These are phyloP conservation scores for Pseudopipra pipra DNA, from an alignment of 2,113 vertebrate species.

Conservation along the genomic window DNA sequence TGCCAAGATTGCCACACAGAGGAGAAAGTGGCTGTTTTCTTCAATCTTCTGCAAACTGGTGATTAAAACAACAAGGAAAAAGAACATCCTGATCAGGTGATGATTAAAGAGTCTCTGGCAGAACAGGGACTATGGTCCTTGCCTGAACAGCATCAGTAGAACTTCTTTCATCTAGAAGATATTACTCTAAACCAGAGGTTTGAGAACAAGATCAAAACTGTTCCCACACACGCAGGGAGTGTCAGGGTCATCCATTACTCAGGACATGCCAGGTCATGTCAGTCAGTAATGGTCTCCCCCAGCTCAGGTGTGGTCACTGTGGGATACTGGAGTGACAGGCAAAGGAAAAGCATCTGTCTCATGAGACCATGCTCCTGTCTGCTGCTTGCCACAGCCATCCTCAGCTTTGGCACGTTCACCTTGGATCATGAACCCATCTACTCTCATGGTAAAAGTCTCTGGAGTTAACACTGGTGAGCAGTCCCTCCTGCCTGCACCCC, in stretches of 20 bases:
- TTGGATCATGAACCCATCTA: not conserved
- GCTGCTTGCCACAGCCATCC: not conserved
- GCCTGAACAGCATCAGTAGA: not conserved
- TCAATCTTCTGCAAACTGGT: not conserved
- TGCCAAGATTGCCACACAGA: not conserved
- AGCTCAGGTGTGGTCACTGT: not conserved
- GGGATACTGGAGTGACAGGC: not conserved
- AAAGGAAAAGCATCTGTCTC: not conserved
- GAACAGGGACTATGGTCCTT: not conserved
- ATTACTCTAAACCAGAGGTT: not conserved
- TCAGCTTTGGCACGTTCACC: not conserved
- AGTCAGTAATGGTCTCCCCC: accelerated
- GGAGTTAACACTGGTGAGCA: not conserved
- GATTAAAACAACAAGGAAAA: not conserved
- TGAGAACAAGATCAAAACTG: not conserved
- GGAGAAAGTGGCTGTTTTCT: not conserved
- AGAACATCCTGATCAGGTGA: not conserved
- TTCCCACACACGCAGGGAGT: not conserved
- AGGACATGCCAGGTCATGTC: not conserved
- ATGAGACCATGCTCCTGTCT: not conserved
- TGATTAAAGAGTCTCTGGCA: not conserved
- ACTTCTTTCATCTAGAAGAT: not conserved
- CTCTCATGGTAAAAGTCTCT: not conserved
- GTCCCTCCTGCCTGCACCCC: too few species aligned
- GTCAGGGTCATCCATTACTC: not conserved